Evolutionary conservation across 2,797 vertebrate species (phyloP), one percentile per base, ranked within the genome.

Genomic region (Rhadinocentrus ornatus): DNA sequence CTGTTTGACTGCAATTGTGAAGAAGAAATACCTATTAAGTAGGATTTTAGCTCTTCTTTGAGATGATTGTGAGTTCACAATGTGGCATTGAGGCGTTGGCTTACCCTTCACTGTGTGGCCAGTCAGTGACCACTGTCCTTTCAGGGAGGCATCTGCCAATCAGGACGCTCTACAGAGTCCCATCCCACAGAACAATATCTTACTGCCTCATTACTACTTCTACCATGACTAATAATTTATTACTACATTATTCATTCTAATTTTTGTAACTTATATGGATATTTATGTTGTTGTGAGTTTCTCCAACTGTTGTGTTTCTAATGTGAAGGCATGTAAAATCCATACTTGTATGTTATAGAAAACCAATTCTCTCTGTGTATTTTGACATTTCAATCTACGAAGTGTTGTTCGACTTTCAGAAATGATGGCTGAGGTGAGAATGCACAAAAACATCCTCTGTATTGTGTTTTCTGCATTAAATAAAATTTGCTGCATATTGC

Each of bases 401-500:
- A 34, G 86, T 86, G 82, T 79, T 84, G 78, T 85, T 86, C 81
- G 71, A 71, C 73, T 85, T 85, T 75, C 34, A 63, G 82, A 88
- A 75, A 68, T 27, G 77, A 78, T 69, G 85, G 78, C 70, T 75
- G 73, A 80, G 83, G 86, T 71, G 82, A 88, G 79, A 86, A 89
- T 76, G 80, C 88, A 88, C 88, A 91, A 78, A 69, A 90, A 86
- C 86, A 86, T 86, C 82, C 84, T 87, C 75, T 92, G 89, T 93
- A 91, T 88, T 86, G 88, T 92, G 87, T 91, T 92, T 90, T 90
- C 88, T 91, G 90, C 91, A 93, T 88, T 87, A 26, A 94, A 91
- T 94, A 93, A 95, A 93, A 91, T 65, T 84, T 91, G 90, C 92
- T 90, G 90, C 90, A 83, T 88, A 89, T 90, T 88, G 91, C 93